Evolutionary conservation across 2,888 invertebrate species (phyloP).

Genomic region (Muschampia plurimacula): DNA sequence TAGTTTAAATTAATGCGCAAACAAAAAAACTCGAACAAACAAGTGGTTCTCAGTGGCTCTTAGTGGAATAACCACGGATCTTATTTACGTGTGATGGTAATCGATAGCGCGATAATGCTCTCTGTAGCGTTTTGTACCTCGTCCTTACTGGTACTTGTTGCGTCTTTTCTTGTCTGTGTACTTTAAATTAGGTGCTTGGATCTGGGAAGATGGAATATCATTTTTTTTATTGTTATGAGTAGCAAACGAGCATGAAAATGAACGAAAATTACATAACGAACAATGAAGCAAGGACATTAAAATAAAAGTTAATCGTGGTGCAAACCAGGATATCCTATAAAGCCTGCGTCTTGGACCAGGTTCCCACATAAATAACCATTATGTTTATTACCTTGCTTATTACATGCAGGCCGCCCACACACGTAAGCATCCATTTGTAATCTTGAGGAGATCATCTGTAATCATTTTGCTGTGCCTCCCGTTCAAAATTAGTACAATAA

Average conservation of each 20-base stretch:
- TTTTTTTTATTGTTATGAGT: too few species aligned
- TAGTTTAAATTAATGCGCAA: too few species aligned
- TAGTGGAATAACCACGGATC: not conserved
- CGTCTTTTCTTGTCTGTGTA: not conserved
- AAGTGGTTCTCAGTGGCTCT: too few species aligned
- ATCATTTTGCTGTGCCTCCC: not conserved
- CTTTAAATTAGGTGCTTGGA: too few species aligned
- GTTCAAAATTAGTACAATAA: not conserved
- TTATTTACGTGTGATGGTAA: not conserved
- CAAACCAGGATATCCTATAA: conserved; percentile 2
- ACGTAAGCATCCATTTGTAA: not conserved
- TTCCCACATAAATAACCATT: conserved; percentile 2
- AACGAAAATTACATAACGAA: too few species aligned
- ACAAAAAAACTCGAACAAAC: too few species aligned
- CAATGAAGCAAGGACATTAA: too few species aligned
- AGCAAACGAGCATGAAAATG: too few species aligned
- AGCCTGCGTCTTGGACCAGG: not conserved
- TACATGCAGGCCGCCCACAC: not conserved
- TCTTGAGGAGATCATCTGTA: not conserved
- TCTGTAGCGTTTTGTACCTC: not conserved
- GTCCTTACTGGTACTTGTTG: not conserved
- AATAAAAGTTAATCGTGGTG: not conserved
- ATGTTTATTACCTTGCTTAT: not conserved
- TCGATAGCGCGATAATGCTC: conserved; percentile 3
- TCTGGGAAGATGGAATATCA: too few species aligned